Evolutionary conservation across 1,140 invertebrate genomes (phyloP).

Genomic region (Zeugodacus cucurbitae): DNA sequence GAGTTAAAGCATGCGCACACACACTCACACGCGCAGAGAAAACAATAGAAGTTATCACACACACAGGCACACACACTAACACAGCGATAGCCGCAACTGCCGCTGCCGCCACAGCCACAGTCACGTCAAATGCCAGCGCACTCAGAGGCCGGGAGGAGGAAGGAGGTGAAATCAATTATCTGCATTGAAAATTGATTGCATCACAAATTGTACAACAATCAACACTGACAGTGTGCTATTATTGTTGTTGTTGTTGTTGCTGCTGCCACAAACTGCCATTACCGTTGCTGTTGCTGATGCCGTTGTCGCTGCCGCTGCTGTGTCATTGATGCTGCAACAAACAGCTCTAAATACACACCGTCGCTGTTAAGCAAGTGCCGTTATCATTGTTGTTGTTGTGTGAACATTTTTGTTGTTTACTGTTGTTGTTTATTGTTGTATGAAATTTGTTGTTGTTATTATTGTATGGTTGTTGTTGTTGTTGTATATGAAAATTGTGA

Average conservation of each 20-base stretch:
- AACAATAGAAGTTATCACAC: not conserved
- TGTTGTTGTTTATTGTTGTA: not conserved
- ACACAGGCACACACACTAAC: not conserved
- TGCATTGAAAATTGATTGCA: constrained; percentile 35
- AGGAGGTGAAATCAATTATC: constrained; percentile 15
- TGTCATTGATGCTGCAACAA: not conserved
- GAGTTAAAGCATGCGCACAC: constrained; percentile 3
- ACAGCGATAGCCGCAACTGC: not conserved
- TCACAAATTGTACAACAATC: constrained; percentile 30
- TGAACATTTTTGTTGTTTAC: no score
- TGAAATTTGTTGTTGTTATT: not conserved
- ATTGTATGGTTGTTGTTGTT: not conserved
- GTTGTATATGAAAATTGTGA: not conserved
- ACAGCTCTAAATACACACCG: not conserved
- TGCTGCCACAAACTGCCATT: not conserved
- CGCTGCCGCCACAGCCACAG: not conserved
- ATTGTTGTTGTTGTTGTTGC: not conserved
- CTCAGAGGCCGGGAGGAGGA: not conserved
- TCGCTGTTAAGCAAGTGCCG: not conserved
- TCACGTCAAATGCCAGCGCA: not conserved
- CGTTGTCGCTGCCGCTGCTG: not conserved
- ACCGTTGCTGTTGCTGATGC: not conserved
- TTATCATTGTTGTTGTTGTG: not conserved
- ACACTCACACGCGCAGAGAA: not conserved
- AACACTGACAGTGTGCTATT: not conserved